Base-by-base conservation (phyloP, 2,797 vertebrate genomes). In the Gymnoscopelus braueri region DNA sequence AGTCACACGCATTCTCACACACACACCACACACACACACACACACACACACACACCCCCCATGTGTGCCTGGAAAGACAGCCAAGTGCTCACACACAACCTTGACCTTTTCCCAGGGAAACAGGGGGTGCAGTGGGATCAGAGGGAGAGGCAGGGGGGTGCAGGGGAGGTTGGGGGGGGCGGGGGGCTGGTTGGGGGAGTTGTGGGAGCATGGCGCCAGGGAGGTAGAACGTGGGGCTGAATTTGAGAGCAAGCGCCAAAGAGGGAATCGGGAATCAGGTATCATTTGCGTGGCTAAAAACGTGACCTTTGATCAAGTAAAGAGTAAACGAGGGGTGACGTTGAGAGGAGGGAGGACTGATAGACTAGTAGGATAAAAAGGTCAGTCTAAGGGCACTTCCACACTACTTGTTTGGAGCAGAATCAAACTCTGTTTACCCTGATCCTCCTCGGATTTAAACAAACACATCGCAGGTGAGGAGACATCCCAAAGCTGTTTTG, bases 61-160 rank as follows among this genome's bases (percentile, higher is more conserved):
- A 10, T 65, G n/a, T 80, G 77, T 65, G 77, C 70, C 50, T 68
- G 32, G 52, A 82, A 78, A 75, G 71, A 65, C 59, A 70, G 60
- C 65, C 67, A 67, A 78, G 63, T 59, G 69, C 74, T 80, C 74
- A 60, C 61, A 78, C 71, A 84, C 71, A 88, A 85, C 87, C 89
- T 85, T 92, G 91, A 92, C 92, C 90, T 93, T 93, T 91, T 88
- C 78, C 69, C 72, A 66, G 65, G 75, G 77, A 86, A 81, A 83
- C 54, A 52, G 59, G 60, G 74, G 84, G 80, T 78, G 80, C 81
- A 52, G 65, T 35, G n/a, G 57, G 60, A 77, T 79, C 64, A 74
- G 49, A 69, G 35, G 32, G 55, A 54, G 60, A 65, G 68, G 26
- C 8, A 52, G 54, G 35, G 48, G 54, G 50, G 48, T 55, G 24